Evolutionary conservation across 2,113 vertebrate genomes (phyloP).

Genomic region (Mirounga angustirostris): DNA sequence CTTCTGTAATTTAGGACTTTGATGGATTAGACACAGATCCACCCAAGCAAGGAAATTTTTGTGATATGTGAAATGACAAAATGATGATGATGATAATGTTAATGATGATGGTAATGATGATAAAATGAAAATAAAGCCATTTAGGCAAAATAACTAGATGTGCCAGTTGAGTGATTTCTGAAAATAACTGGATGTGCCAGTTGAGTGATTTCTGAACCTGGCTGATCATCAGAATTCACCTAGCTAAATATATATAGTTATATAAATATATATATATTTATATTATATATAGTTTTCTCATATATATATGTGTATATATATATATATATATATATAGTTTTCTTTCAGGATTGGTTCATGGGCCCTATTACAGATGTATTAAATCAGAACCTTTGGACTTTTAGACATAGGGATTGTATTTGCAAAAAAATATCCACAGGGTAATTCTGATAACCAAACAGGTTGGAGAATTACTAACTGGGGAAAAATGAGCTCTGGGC

Average conservation of each 20-base stretch:
- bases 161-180: neutral
- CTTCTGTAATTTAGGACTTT: neutral
- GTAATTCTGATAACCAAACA: neutral
- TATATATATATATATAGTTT: neutral
- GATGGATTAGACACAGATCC: neutral
- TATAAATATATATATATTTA: neutral
- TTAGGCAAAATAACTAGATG: conserved; percentile 50
- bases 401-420: neutral
- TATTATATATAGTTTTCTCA: neutral
- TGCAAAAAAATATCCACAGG: neutral
- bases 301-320: too few relatives aligned
- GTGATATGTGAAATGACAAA: conserved; percentile 19
- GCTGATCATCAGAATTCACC: conserved; percentile 42
- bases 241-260: neutral
- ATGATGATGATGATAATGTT: conserved; percentile 11
- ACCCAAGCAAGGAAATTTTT: neutral
- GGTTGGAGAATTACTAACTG: neutral
- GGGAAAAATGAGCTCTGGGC: neutral
- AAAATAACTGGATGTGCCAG: conserved; percentile 35
- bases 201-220: neutral
- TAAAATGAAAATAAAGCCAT: conserved; percentile 47
- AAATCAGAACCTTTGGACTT: neutral
- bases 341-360: neutral
- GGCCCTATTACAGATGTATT: neutral
- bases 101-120: neutral